Conservation (phyloP, 1,140 invertebrate genomes). For the Macrobrachium nipponense region DNA sequence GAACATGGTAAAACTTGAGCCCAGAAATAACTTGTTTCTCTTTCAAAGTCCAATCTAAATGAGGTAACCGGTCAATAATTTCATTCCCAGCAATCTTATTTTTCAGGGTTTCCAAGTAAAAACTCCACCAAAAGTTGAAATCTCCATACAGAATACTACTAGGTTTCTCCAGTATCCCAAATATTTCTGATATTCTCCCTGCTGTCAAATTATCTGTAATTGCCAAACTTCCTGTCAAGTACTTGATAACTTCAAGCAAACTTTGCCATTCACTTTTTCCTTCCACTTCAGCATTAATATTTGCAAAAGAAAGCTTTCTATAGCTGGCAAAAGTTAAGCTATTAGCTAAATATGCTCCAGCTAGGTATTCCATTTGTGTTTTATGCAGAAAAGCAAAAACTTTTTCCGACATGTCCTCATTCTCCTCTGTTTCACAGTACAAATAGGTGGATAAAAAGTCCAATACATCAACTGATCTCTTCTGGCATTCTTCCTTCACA, state of each 20-base stretch:
- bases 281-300: background rate
- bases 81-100: background rate
- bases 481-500: background rate
- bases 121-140: conserved; percentile 34
- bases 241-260: conserved; percentile 24
- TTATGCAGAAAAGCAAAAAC: conserved; percentile 36
- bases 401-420: background rate
- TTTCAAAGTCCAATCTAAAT: background rate
- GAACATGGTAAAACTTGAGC: background rate
- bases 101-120: conserved; percentile 5
- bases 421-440: background rate
- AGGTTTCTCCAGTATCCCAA: background rate
- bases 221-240: conserved; percentile 20
- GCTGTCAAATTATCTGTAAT: background rate
- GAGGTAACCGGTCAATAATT: background rate
- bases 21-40: conserved; percentile 7
- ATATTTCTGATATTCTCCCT: background rate
- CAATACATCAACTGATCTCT: background rate
- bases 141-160: background rate
- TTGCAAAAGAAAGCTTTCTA: background rate
- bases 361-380: conserved; percentile 50
- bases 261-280: background rate
- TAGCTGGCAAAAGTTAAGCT: background rate
- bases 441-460: conserved; percentile 14
- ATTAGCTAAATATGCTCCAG: conserved; percentile 30